Percentiles rank a stretch among this genome's conserved stretches.
Evolutionary conservation across 2,797 vertebrate genomes (phyloP).

Genomic region (Sternotherus odoratus): DNA sequence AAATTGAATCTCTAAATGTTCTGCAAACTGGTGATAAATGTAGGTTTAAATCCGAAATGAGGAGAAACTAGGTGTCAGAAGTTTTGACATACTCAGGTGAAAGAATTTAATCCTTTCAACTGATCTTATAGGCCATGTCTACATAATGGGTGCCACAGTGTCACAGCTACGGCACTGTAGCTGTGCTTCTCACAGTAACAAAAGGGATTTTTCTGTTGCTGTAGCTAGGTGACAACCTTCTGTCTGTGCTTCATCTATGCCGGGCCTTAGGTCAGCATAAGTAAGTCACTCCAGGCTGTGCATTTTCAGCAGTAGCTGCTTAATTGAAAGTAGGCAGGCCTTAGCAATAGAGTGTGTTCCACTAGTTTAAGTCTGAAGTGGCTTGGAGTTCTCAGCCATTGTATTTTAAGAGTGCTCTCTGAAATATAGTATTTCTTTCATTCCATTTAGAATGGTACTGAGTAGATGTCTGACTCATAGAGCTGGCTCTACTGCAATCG

Average conservation of each 20-base stretch:
- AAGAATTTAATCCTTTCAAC: background rate
- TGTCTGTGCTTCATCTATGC: too few relatives aligned
- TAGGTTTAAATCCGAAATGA: background rate
- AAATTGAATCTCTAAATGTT: rapidly evolving
- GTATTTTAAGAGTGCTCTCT: background rate
- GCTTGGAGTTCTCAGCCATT: background rate
- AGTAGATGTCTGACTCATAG: background rate
- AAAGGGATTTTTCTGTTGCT: background rate
- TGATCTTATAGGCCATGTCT: background rate
- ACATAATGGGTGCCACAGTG: background rate
- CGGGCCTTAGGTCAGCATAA: too few relatives aligned
- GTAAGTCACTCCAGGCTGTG: background rate
- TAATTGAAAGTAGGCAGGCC: background rate
- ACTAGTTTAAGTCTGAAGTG: background rate
- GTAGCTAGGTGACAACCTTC: too few relatives aligned
- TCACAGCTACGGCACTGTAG: background rate
- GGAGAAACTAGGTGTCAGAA: background rate
- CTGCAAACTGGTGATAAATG: background rate
- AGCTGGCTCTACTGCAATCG: background rate
- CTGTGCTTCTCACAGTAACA: background rate
- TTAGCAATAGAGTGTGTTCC: background rate
- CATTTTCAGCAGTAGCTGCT: background rate
- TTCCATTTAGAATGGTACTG: background rate
- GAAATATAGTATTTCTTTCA: background rate
- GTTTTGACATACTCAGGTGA: background rate